Percentiles rank a stretch among this genome's conserved stretches.
These are phyloP conservation scores for Procapra przewalskii DNA, from an alignment of 2,113 vertebrate genomes.

Conservation along the genomic window DNA sequence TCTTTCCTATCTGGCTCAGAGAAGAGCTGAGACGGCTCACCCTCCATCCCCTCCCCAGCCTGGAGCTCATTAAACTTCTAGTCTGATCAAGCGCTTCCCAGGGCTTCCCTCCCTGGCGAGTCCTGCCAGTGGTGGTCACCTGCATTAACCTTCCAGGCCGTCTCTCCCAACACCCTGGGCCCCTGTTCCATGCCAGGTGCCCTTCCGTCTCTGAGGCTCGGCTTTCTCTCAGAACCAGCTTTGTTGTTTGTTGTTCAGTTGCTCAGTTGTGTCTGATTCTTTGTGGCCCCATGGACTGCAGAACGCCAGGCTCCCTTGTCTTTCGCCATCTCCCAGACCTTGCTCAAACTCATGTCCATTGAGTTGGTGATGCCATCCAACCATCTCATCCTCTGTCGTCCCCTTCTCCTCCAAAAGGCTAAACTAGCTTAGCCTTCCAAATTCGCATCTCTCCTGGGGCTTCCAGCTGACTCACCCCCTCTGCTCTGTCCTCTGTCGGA, in stretches of 20 bases:
- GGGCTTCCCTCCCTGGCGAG: neutral
- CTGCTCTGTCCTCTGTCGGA: neutral
- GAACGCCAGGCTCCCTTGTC: neutral
- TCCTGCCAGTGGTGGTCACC: neutral
- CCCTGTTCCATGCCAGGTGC: no score
- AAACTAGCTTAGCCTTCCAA: neutral
- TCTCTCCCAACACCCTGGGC: neutral
- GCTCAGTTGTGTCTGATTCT: neutral
- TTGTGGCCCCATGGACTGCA: neutral
- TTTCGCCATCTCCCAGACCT: neutral
- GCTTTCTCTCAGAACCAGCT: neutral
- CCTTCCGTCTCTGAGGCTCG: neutral
- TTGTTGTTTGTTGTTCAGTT: neutral
- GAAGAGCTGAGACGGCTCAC: neutral
- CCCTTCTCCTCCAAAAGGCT: neutral
- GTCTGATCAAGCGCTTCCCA: neutral
- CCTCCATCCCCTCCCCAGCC: neutral
- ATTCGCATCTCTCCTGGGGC: neutral
- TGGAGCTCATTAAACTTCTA: neutral
- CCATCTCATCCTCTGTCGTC: neutral
- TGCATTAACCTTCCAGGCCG: neutral
- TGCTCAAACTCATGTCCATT: neutral
- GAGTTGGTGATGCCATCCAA: neutral
- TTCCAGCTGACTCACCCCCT: fast-evolving
- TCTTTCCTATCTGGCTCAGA: neutral